These are phyloP conservation scores for Cryptomyrus ogoouensis DNA, from an alignment of 2,113 vertebrate species.

Conservation along the genomic window DNA sequence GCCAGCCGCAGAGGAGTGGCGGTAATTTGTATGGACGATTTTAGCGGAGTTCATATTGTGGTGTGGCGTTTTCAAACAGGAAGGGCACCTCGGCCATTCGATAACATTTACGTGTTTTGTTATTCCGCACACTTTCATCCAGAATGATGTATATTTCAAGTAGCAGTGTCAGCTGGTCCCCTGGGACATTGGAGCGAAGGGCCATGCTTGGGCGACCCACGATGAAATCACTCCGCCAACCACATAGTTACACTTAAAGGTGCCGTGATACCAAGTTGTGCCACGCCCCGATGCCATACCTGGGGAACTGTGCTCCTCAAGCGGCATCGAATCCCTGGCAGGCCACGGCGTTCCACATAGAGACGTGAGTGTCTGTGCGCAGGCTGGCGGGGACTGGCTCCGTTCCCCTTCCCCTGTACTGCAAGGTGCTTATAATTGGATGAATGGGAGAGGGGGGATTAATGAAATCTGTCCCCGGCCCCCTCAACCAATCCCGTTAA, in stretches of 20 bases:
- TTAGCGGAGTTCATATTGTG: not conserved
- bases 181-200: not conserved
- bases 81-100: not conserved
- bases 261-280: not conserved
- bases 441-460: slow-evolving; percentile 37
- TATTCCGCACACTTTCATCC: not conserved
- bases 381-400: not conserved
- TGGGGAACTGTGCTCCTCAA: not conserved
- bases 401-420: slow-evolving; percentile 25
- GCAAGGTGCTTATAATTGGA: slow-evolving; percentile 50
- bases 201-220: not conserved
- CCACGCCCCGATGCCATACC: not conserved
- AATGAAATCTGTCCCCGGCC: slow-evolving; percentile 42
- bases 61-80: not conserved
- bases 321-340: not conserved
- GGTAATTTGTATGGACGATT: not conserved
- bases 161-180: not conserved
- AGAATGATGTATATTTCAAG: not conserved
- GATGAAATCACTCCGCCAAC: not conserved
- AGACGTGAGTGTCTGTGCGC: not conserved
- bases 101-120: not conserved
- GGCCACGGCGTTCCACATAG: not conserved
- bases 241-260: not conserved
- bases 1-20: not conserved
- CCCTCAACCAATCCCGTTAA: slow-evolving; percentile 48